Conservation (phyloP, 2,797 vertebrate genomes). For the Odontamblyopus lacepedii region DNA sequence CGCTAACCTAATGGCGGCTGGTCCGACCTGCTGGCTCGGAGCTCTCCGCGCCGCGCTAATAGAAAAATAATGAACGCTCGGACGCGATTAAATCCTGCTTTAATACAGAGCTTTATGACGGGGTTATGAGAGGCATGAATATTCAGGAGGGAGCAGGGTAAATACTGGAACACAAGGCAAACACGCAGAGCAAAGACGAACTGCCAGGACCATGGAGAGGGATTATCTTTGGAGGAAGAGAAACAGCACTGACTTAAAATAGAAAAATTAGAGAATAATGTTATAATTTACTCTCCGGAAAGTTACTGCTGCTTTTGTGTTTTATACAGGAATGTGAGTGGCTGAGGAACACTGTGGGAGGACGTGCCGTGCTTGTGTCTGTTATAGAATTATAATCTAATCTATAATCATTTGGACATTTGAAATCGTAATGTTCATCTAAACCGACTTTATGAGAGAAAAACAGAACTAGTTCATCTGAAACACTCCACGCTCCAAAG, state of each 20-base stretch:
- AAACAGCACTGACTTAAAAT: background rate
- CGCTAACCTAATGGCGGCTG: constrained; percentile 4
- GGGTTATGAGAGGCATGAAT: constrained; percentile 3
- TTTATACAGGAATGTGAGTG: background rate
- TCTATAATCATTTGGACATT: too few species aligned
- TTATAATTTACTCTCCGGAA: background rate
- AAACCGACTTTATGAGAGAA: too few species aligned
- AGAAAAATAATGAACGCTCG: constrained; percentile 10
- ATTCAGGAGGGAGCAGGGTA: background rate
- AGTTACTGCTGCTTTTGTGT: background rate
- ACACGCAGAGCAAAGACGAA: background rate
- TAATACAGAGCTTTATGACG: constrained; percentile 2
- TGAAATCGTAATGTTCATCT: too few species aligned
- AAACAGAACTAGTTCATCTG: too few species aligned
- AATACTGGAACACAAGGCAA: constrained; percentile 2
- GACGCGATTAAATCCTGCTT: background rate
- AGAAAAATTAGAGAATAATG: background rate
- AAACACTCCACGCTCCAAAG: too few species aligned
- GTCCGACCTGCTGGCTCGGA: constrained; percentile 5
- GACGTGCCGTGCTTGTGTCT: too few species aligned
- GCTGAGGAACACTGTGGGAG: background rate
- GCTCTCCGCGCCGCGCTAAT: background rate
- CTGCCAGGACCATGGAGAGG: background rate
- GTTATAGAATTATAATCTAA: too few species aligned
- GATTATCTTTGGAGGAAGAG: background rate